Evolutionary conservation across 2,888 invertebrate species (phyloP).

Genomic region (Amiota mariae): DNA sequence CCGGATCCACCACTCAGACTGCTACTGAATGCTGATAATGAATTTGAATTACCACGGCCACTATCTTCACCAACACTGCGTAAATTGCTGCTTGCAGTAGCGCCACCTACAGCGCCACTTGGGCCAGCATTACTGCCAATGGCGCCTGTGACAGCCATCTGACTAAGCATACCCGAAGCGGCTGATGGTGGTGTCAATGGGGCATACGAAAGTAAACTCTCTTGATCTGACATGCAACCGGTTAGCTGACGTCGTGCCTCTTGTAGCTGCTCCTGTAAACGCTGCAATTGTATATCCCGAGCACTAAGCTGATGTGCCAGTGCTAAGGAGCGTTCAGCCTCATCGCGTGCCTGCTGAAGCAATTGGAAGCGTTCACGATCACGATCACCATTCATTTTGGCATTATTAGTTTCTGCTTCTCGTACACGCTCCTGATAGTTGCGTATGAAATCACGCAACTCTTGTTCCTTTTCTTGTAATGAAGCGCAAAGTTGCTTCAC

Average conservation of each 20-base stretch:
- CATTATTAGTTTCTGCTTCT: conserved; percentile 81
- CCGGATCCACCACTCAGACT: conserved; percentile 71
- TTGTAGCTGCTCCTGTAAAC: conserved; percentile 88
- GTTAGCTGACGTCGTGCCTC: conserved; percentile 86
- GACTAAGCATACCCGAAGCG: conserved; percentile 74
- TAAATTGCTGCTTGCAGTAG: conserved; percentile 25
- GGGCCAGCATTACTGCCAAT: conserved; percentile 77
- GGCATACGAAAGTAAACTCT: conserved; percentile 83
- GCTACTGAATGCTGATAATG: conserved; percentile 73
- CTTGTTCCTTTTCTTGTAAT: conserved; percentile 94
- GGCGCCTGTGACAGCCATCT: conserved; percentile 75
- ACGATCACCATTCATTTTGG: conserved; percentile 79
- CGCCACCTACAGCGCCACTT: conserved; percentile 78
- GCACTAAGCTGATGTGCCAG: conserved; percentile 91
- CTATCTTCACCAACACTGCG: conserved; percentile 80
- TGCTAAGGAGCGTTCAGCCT: conserved; percentile 89
- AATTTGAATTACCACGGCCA: conserved; percentile 81
- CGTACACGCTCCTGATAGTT: conserved; percentile 94
- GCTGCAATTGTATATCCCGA: conserved; percentile 88
- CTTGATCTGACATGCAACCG: conserved; percentile 89
- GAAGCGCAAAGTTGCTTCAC: conserved; percentile 96
- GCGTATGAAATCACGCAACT: conserved; percentile 92
- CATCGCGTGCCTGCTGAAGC: conserved; percentile 89
- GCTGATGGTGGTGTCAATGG: conserved; percentile 78
- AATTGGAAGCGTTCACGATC: conserved; percentile 93